These are phyloP conservation scores for Sebastes oblongus DNA, from an alignment of 2,797 vertebrate species.

Conservation along the genomic window DNA sequence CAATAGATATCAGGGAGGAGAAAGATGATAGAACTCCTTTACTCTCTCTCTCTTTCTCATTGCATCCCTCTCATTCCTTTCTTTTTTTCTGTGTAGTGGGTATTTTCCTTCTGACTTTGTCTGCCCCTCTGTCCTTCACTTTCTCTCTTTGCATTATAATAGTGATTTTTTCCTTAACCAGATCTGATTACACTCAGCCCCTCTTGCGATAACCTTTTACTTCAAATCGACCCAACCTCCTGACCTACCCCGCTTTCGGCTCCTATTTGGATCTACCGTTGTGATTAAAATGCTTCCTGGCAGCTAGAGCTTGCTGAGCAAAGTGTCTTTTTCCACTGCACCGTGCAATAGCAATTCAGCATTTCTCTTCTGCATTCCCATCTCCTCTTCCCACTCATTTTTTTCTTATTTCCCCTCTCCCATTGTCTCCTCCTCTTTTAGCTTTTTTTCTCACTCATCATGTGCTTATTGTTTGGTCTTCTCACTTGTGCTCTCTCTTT, in stretches of 20 bases:
- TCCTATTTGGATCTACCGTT: constrained; percentile 76
- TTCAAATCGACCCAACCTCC: constrained; percentile 76
- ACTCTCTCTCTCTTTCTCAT: not conserved
- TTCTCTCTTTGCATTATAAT: constrained; percentile 46
- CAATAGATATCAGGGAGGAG: constrained; percentile 16
- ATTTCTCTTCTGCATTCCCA: constrained; percentile 48
- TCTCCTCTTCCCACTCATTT: constrained; percentile 49
- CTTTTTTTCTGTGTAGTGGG: not conserved
- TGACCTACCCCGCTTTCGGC: constrained; percentile 72
- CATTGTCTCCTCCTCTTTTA: constrained; percentile 13
- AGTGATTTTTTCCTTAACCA: constrained; percentile 66
- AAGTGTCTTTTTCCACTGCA: constrained; percentile 60
- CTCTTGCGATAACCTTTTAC: constrained; percentile 76
- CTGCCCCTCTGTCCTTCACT: constrained; percentile 48
- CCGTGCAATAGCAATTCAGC: constrained; percentile 70
- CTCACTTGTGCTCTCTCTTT: not conserved
- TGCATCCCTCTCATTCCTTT: not conserved
- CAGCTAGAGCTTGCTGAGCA: constrained; percentile 71
- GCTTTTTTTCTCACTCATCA: not conserved
- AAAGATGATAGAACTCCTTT: constrained; percentile 10
- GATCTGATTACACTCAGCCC: constrained; percentile 72
- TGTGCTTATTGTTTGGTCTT: constrained; percentile 24
- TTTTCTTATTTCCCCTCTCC: constrained; percentile 22
- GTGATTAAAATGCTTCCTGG: constrained; percentile 80
- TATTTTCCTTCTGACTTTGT: constrained; percentile 46